Evolutionary conservation across 2,113 vertebrate genomes (phyloP), one percentile per base, ranked within the genome.

Genomic region (Neotoma lepida): DNA sequence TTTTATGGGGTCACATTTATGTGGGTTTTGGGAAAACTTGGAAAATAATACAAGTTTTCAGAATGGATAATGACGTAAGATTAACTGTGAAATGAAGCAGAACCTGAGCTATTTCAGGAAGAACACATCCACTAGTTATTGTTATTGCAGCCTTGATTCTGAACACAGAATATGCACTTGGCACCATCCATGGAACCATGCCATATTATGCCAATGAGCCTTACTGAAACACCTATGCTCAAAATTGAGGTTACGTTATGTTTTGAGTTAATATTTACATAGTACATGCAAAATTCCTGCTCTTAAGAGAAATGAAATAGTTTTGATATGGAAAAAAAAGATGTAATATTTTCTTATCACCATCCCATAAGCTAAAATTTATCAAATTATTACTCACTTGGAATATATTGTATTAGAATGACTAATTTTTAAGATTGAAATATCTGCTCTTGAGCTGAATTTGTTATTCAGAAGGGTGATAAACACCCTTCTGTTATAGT

Each of bases 161-260:
- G n/a, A 33, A 54, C 35, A 70, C 4, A 68, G 20, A 1, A 54
- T 35, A 26, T 4, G 30, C 10, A 86, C 9, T 20, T 54, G n/a
- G 22, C 22, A 54, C 7, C 9, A 0, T 14, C 3, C 33, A 87
- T 86, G 12, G 5, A 35, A 70, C 3, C 12, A 7, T 26, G 33
- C 3, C 24, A 26, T 54, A 14, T 2, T 4, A 49, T 39, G 13
- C 3, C 12, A 28, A 5, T 51, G 35, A 54, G 35, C 1, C 2
- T 70, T 71, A 49, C 10, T 6, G 6, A 86, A 51, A 8, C 30
- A 49, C 44, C 9, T 51, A 8, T 9, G 54, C n/a, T 61, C 9
- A 30, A 51, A 80, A 22, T 56, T 3, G 9, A 80, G 30, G 5
- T 4, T 86, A 22, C 2, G 49, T 41, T 66, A 49, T 22, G 10